Base-by-base conservation (phyloP, 2,888 invertebrate species). In the Ramazzottius varieornatus region DNA sequence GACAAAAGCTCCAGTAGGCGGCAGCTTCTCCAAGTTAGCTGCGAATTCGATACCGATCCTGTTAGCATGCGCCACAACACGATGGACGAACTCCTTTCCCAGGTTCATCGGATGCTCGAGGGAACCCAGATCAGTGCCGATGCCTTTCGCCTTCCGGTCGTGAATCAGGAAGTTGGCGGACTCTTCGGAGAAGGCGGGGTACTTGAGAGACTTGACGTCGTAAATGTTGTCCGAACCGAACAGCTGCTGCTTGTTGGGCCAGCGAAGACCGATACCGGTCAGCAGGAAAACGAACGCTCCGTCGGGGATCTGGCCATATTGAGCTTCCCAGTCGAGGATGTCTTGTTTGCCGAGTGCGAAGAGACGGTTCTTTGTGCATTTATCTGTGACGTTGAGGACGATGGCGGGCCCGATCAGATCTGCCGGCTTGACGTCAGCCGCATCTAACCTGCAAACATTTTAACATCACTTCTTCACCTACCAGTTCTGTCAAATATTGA, bases 41-140 rank as follows among this genome's bases (percentile, higher is more conserved):
- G 72, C 70, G 66, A 71, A 71, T 66, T 73, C 73, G 13, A 71
- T 65, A 1, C 70, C 72, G 20, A 69, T 65, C 40, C 71, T 67
- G 64, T 70, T 69, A 2, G 68, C 13, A 13, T 40, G 8, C 13
- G 40, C 40, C 40, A 40, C 8, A 8, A 40, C 13, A 40, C 8
- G 8, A 20, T 40, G 40, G 13, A 40, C 20, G 13, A 8, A 20
- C 40, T 40, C 40, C 8, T 20, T 40, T 8, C 13, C 40, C 8
- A 40, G 8, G 20, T 40, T 20, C 8, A 40, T 20, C 40, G 40
- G 20, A 20, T 20, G 8, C 40, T 40, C 40, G 13, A 40, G 13
- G 20, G 40, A 40, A 40, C 13, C 13, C 20, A 8, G 13, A 40
- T 40, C 40, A 8, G 40, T 13, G 20, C 13, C 40, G 13, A 40